phyloP scores from a whole-genome alignment of 2,888 invertebrate genomes.

The Colletes collaris region DNA sequence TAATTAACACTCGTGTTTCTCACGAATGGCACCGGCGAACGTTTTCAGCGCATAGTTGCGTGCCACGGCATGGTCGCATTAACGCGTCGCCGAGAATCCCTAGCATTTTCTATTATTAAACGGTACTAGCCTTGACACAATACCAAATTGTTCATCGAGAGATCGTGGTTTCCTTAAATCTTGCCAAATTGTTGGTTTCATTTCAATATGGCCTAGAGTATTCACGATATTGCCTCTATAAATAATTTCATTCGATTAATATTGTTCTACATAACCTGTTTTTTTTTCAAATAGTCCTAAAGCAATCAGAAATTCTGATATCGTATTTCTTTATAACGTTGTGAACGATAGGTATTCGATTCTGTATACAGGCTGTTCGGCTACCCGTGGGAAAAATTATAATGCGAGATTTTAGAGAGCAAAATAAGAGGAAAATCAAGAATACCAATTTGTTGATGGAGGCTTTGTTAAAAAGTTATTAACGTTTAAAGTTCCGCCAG shows the following conservation, averaged over 20 bases:
- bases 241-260: constrained; percentile 2
- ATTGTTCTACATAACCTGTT: not conserved
- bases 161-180: constrained; percentile 25
- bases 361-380: no score
- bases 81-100: not conserved
- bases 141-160: constrained; percentile 22
- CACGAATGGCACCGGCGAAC: constrained; percentile 19
- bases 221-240: constrained; percentile 1
- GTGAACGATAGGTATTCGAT: no score
- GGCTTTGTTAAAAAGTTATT: no score
- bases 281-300: no score
- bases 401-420: no score
- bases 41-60: constrained; percentile 27
- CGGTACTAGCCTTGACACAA: constrained; percentile 48
- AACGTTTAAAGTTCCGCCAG: no score
- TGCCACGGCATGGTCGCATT: constrained; percentile 4
- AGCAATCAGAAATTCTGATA: no score
- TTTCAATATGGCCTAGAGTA: constrained; percentile 8
- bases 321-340: no score
- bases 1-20: constrained; percentile 51
- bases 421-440: no score
- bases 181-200: constrained; percentile 41
- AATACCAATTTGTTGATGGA: no score
- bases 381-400: no score
- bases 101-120: constrained; percentile 54